Base-by-base conservation (phyloP, 2,797 vertebrate species). In the Anguilla marmorata region DNA sequence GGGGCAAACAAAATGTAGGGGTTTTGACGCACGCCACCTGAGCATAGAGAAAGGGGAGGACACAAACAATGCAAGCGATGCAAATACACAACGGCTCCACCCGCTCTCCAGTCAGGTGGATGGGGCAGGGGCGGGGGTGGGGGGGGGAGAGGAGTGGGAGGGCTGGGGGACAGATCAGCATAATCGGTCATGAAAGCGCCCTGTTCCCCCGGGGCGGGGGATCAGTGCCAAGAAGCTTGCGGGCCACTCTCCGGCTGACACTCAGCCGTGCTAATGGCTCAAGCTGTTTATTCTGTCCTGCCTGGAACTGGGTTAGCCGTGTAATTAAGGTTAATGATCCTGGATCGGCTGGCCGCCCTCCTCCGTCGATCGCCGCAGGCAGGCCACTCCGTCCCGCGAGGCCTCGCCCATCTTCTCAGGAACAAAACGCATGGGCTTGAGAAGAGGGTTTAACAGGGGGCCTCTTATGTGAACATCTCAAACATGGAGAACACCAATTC, bases 281-380 rank as follows among this genome's bases (percentile, higher is more conserved):
- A 93, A 93, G 94, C 95, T 97, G 95, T 96, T 96, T 96, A 96
- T 96, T 96, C 95, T 96, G 95, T 93, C 94, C 94, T 90, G 95
- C 94, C 92, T 95, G 92, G 95, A 95, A 97, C 95, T 96, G 95
- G 96, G 96, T 97, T 97, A 97, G 94, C 94, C 94, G 95, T 96
- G 96, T 97, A 96, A 97, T 97, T 97, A 96, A 95, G 95, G 95
- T 96, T 97, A 97, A 97, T 97, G 96, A 96, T 96, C 95, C 94
- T 92, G 95, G 92, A 93, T 95, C 93, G 93, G 95, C 94, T 92
- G 90, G 92, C 93, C 94, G 72, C 1, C 72, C 95, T 95, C 95
- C 93, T 93, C 96, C 95, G 93, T 96, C 94, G 94, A 94, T 93
- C 94, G 92, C 93, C 92, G 92, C 93, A 91, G 93, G 94, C 94